Conservation (phyloP, 2,888 invertebrate species). For the Lamellibrachia satsuma region DNA sequence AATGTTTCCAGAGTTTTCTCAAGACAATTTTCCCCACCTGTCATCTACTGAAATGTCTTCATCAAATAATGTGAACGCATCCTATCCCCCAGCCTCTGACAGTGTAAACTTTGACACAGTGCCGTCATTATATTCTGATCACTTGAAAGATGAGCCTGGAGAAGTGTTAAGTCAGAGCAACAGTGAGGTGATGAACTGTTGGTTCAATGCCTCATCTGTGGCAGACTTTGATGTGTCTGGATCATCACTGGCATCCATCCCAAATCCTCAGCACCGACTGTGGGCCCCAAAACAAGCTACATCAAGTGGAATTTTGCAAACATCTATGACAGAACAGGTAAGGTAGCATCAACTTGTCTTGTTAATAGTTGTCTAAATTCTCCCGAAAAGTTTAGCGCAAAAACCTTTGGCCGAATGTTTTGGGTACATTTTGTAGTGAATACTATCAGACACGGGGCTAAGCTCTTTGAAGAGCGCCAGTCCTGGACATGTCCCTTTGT, state of each 20-base stretch:
- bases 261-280: neutral
- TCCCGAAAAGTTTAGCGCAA: too few species aligned
- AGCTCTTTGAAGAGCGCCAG: neutral
- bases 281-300: constrained; percentile 4
- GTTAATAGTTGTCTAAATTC: neutral
- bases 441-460: neutral
- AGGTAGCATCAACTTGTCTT: neutral
- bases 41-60: neutral
- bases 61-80: neutral
- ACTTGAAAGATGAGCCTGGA: neutral
- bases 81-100: neutral
- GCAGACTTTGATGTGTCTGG: neutral
- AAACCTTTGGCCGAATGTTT: too few species aligned
- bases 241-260: neutral
- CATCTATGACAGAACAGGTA: neutral
- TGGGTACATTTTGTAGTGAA: too few species aligned
- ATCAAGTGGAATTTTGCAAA: neutral
- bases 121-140: neutral
- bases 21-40: neutral
- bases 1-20: neutral
- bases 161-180: neutral
- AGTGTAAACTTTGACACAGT: neutral
- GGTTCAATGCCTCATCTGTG: neutral
- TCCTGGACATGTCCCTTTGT: neutral
- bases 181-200: neutral